Percentiles rank a stretch among this genome's conserved stretches.
Conservation (phyloP, 2,888 invertebrate species). For the Chironomus tentans region DNA sequence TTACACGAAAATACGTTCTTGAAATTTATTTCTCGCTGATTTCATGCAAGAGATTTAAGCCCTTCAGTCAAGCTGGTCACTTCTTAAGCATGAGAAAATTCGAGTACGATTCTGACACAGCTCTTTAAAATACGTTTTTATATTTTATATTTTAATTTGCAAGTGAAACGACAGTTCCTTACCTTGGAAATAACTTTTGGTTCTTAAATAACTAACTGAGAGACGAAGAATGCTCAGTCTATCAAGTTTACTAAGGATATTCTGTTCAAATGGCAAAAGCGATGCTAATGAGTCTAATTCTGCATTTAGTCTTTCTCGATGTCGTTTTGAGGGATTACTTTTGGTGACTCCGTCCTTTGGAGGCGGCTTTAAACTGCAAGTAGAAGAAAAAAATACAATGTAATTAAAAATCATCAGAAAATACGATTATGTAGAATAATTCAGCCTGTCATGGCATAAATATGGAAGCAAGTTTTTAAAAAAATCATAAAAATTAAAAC, state of each 20-base stretch:
- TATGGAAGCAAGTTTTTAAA: too few species aligned
- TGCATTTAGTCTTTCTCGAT: slow-evolving; percentile 94
- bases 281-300: slow-evolving; percentile 96
- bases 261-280: slow-evolving; percentile 91
- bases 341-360: slow-evolving; percentile 92
- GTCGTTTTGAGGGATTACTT: slow-evolving; percentile 97
- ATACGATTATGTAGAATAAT: background rate
- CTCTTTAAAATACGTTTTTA: too few species aligned
- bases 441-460: too few species aligned
- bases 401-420: background rate
- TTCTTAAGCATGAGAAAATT: background rate
- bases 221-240: slow-evolving; percentile 94
- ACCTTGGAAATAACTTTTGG: slow-evolving; percentile 99
- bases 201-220: slow-evolving; percentile 95
- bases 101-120: background rate
- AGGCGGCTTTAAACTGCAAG: slow-evolving; percentile 83
- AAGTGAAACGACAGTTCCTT: slow-evolving; percentile 42
- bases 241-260: slow-evolving; percentile 95
- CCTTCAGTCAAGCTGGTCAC: background rate
- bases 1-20: too few species aligned
- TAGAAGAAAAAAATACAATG: slow-evolving; percentile 27
- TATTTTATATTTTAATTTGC: too few species aligned
- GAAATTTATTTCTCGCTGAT: too few species aligned
- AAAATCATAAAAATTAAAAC: too few species aligned
- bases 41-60: too few species aligned